Base-by-base conservation (phyloP, 2,113 vertebrate species). In the Myiozetetes cayanensis region DNA sequence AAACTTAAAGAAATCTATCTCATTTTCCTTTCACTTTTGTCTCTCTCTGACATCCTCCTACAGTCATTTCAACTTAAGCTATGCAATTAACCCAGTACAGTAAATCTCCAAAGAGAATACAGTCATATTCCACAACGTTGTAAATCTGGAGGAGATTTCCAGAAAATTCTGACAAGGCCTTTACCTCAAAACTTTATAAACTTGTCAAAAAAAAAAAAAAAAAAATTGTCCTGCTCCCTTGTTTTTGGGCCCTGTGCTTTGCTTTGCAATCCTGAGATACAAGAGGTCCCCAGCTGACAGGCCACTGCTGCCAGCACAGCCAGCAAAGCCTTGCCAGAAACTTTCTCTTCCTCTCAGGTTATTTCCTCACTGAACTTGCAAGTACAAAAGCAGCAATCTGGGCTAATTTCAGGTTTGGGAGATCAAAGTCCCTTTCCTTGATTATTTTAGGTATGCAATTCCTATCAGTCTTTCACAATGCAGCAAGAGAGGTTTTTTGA, bases 21-120 rank as follows among this genome's bases (percentile, higher is more conserved):
- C 16, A 52, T 86, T 89, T 93, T 85, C 35, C 49, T 88, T 93
- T 85, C 49, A 47, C 17, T 85, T 91, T 73, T 75, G 3, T 79
- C 25, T 82, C 31, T 39, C 35, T 89, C 47, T 85, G 66, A 72
- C 89, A 61, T 75, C 66, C 53, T 85, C 35, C 86, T 85, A 76
- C 62, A 65, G 35, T 50, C 14, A 53, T 49, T 84, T 89, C 53
- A 80, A 27, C 43, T 67, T 62, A 67, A 91, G 14, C 58, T 85
- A 5, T 49, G 19, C n/a, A 79, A 85, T 88, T 76, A 90, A 82
- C 30, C 27, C 49, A 22, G 43, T 44, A 39, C 23, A 39, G 44
- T 19, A 75, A 89, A 72, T 49, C 62, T 72, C 37, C 23, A 23
- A 49, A 41, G 61, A 63, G 44, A 85, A 55, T 12, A 52, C 11